Evolutionary conservation across 2,797 vertebrate species (phyloP), one percentile per base, ranked within the genome.

Genomic region (Nasua narica): DNA sequence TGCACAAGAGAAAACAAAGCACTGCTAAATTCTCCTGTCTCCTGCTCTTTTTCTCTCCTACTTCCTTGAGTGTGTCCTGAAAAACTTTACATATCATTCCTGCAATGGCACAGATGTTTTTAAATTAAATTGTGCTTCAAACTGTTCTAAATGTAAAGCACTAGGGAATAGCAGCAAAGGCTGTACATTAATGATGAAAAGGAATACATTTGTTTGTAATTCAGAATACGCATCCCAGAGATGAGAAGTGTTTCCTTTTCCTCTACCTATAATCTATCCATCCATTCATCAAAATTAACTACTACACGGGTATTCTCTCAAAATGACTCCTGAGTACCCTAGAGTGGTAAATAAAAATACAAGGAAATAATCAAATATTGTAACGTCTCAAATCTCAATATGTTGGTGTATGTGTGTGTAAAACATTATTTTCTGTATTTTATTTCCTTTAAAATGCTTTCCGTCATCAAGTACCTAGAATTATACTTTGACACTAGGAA

Each of bases 71-170:
- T 91, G 7, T 72, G 37, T 87, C 83, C 46, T 76, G 65, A 54
- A 96, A 95, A 84, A 40, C 50, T 93, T 91, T 35, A 27, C 58
- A 60, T 85, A 77, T 94, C 37, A 94, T 90, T 97, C 91, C 65
- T 90, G 32, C 48, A 91, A 32, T 88, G 29, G n/a, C 37, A 89
- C 35, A 92, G 79, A 74, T 87, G 50, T 86, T 94, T 96, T 96
- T 79, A 48, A 90, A 97, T 95, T 97, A 96, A 95, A 95, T 50
- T 87, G 81, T 95, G 46, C 23, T 93, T 83, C 67, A 86, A 74
- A 90, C 21, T 87, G 43, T 87, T 93, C n/a, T 82, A 85, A 90
- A 93, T 72, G 23, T 67, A 91, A 91, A 86, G 46, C 86, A 74
- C 60, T 79, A 16, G 62, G 60, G 60, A 90, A 62, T 15, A 79